These are phyloP conservation scores for Plectrocnemia conspersa DNA, from an alignment of 1,140 invertebrate species.

Conservation along the genomic window DNA sequence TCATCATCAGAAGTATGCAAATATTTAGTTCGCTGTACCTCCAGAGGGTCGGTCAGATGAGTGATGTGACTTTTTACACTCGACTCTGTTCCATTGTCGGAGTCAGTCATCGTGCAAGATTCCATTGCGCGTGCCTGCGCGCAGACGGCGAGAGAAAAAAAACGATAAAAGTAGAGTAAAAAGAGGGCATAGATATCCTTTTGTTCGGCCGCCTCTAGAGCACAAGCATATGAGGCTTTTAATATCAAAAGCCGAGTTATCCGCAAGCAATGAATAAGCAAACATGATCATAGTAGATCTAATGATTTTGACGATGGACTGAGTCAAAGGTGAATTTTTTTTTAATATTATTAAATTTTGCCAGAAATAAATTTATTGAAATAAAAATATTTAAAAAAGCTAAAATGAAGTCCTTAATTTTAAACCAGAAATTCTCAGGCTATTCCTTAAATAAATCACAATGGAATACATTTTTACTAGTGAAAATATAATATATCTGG, in stretches of 20 bases:
- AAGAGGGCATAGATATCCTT: conserved; percentile 10
- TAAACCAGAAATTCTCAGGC: too few relatives aligned
- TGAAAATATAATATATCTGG: too few relatives aligned
- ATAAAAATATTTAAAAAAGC: too few relatives aligned
- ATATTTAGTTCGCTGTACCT: neutral
- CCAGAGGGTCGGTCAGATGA: conserved; percentile 13
- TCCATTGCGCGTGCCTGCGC: conserved; percentile 33
- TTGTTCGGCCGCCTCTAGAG: conserved; percentile 10
- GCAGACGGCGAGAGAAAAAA: conserved; percentile 28
- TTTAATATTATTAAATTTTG: too few relatives aligned
- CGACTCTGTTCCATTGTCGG: conserved; percentile 21
- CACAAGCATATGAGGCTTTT: neutral
- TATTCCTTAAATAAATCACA: too few relatives aligned
- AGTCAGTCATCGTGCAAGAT: conserved; percentile 32
- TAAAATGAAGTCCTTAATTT: too few relatives aligned
- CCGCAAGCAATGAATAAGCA: neutral
- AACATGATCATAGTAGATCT: neutral
- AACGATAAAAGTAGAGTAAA: conserved; percentile 7
- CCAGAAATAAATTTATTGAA: too few relatives aligned
- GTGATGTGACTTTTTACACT: conserved; percentile 31
- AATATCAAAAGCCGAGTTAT: neutral
- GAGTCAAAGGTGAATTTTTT: too few relatives aligned
- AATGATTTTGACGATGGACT: neutral
- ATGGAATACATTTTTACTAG: too few relatives aligned
- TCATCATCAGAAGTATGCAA: too few relatives aligned